Percentiles rank a stretch among this genome's conserved stretches.
phyloP scores from a whole-genome alignment of 2,888 invertebrate genomes.

The Electrophaes corylata region DNA sequence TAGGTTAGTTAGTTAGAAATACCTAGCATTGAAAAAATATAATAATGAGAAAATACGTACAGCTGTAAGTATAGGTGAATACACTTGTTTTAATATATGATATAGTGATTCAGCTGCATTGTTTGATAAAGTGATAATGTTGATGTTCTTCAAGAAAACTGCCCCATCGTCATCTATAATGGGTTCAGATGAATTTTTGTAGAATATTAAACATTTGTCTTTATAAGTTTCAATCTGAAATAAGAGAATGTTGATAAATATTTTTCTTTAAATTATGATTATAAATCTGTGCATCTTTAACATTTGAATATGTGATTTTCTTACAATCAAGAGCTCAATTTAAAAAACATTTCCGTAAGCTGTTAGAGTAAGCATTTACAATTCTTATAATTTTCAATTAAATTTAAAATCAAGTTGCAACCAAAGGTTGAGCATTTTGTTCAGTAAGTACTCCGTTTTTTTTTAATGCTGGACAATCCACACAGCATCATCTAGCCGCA shows the following conservation, averaged over 20 bases:
- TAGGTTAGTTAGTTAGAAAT: background rate
- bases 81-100: slow-evolving; percentile 72
- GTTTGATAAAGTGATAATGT: slow-evolving; percentile 67
- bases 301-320: too few relatives aligned
- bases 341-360: too few relatives aligned
- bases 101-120: slow-evolving; percentile 74
- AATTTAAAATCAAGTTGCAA: too few relatives aligned
- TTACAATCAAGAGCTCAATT: too few relatives aligned
- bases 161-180: slow-evolving; percentile 53
- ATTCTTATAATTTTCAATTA: too few relatives aligned
- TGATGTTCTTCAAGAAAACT: slow-evolving; percentile 55
- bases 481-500: too few relatives aligned
- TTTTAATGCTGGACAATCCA: too few relatives aligned
- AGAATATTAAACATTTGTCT: slow-evolving; percentile 72
- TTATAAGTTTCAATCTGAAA: slow-evolving; percentile 59
- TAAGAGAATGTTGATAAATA: background rate
- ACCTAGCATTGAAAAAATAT: background rate
- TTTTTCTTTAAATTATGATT: background rate
- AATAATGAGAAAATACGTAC: slow-evolving; percentile 49
- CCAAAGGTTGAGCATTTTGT: too few relatives aligned
- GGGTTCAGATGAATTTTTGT: slow-evolving; percentile 62
- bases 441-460: too few relatives aligned
- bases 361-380: too few relatives aligned
- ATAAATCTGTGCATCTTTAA: too few relatives aligned
- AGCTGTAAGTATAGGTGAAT: slow-evolving; percentile 66